phyloP scores from a whole-genome alignment of 2,113 vertebrate species.

The Nansenia antarctica region DNA sequence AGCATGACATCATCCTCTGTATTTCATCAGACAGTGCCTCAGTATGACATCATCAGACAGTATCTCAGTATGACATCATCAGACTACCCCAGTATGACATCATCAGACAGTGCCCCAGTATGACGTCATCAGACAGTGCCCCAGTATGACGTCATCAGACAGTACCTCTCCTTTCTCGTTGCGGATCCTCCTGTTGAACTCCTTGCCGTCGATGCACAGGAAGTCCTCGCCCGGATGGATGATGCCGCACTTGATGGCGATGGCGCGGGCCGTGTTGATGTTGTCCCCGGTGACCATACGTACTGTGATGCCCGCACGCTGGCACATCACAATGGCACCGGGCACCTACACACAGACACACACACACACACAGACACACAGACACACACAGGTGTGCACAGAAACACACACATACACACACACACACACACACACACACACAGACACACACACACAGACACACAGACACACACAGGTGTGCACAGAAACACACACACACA shows the following conservation, averaged over 20 bases:
- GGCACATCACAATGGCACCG: constrained; percentile 94
- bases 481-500: neutral
- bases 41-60: too few relatives aligned
- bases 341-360: constrained; percentile 80
- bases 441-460: too few relatives aligned
- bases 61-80: too few relatives aligned
- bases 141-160: too few relatives aligned
- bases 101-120: too few relatives aligned
- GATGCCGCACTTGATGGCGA: constrained; percentile 98
- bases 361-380: neutral
- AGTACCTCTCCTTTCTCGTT: constrained; percentile 97
- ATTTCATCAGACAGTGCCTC: too few relatives aligned
- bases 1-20: too few relatives aligned
- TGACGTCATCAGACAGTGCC: too few relatives aligned
- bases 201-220: constrained; percentile 95
- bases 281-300: constrained; percentile 99
- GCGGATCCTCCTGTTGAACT: constrained; percentile 97
- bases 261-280: constrained; percentile 97
- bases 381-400: neutral
- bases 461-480: neutral
- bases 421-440: too few relatives aligned
- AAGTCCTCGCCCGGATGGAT: constrained; percentile 97
- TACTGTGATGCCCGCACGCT: constrained; percentile 95
- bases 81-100: too few relatives aligned
- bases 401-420: too few relatives aligned